Percentiles rank a stretch among this genome's conserved stretches.
These are phyloP conservation scores for Cyphomyrmex costatus DNA, from an alignment of 1,140 invertebrate species.

Conservation along the genomic window DNA sequence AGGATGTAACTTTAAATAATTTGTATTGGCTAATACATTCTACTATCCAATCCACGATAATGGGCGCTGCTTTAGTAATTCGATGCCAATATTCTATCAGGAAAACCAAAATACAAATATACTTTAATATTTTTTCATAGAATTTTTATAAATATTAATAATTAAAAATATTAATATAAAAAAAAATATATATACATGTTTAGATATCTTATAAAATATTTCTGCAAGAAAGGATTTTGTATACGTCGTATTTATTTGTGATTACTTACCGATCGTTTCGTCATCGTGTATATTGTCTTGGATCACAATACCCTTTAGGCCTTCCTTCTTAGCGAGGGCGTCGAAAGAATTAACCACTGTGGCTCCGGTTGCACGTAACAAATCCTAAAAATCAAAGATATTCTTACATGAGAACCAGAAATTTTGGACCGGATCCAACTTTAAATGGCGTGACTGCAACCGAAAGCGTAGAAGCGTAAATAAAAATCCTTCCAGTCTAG, in stretches of 20 bases:
- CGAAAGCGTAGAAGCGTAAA: slow-evolving; percentile 27
- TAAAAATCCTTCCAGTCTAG: slow-evolving; percentile 41
- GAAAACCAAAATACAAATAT: slow-evolving; percentile 18
- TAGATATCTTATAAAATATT: neutral
- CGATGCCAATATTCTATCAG: slow-evolving; percentile 68
- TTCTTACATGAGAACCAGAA: slow-evolving; percentile 30
- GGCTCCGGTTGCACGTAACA: slow-evolving; percentile 66
- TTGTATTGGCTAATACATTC: slow-evolving; percentile 80
- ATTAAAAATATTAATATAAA: neutral
- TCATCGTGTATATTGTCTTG: slow-evolving; percentile 54
- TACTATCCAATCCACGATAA: slow-evolving; percentile 78
- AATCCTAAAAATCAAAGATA: slow-evolving; percentile 65
- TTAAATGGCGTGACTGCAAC: slow-evolving; percentile 17
- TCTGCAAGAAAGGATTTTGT: neutral
- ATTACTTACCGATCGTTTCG: slow-evolving; percentile 65
- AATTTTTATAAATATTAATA: neutral
- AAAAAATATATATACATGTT: neutral
- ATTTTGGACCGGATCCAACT: slow-evolving; percentile 60
- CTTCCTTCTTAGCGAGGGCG: slow-evolving; percentile 9
- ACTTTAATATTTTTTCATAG: neutral
- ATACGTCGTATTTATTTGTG: neutral
- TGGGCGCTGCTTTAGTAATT: slow-evolving; percentile 63
- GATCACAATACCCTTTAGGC: slow-evolving; percentile 59
- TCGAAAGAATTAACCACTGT: slow-evolving; percentile 60
- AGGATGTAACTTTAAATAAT: slow-evolving; percentile 74